Base-by-base conservation (phyloP, 2,888 invertebrate species). In the Cantharis rufa region DNA sequence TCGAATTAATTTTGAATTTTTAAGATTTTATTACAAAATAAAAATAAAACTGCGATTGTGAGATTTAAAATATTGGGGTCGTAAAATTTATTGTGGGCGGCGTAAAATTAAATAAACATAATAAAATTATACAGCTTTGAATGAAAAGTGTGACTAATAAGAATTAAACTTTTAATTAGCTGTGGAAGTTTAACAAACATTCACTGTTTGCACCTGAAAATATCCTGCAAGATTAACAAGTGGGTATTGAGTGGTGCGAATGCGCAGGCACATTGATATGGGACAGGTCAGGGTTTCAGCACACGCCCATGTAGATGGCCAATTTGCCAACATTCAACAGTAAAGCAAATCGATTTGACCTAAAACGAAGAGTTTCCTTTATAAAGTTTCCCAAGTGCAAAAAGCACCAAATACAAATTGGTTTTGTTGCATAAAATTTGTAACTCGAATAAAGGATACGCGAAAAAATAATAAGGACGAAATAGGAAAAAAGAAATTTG, bases 231-330 rank as follows among this genome's bases (percentile, higher is more conserved):
- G 77, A 73, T 74, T 77, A 77, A 77, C 74, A 74, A 77, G 74
- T 74, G 74, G 77, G 62, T 66, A 63, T 70, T 72, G 70, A 70
- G 62, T 27, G 21, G 71, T 48, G 62, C 72, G 72, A 71, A n/a
- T 76, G 78, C 78, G 78, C 75, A 72, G 72, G 72, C 70, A 78
- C 78, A 78, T 73, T 76, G 78, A 75, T 78, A 73, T 76, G 72
- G 15, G 78, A 75, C 72, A 78, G 78, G 78, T 78, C 78, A 75
- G 72, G 78, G 75, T 71, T 70, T 28, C 64, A 72, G 78, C 69
- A 75, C 78, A 78, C 78, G 78, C 78, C 78, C 78, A 78, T 75
- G 72, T 72, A 69, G 75, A 76, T 76, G 76, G 75, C 75, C 78
- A 76, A 72, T 78, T 78, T 75, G 71, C 77, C 48, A 71, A 69